phyloP scores from a whole-genome alignment of 2,113 vertebrate genomes.

The Anguilla japonica region DNA sequence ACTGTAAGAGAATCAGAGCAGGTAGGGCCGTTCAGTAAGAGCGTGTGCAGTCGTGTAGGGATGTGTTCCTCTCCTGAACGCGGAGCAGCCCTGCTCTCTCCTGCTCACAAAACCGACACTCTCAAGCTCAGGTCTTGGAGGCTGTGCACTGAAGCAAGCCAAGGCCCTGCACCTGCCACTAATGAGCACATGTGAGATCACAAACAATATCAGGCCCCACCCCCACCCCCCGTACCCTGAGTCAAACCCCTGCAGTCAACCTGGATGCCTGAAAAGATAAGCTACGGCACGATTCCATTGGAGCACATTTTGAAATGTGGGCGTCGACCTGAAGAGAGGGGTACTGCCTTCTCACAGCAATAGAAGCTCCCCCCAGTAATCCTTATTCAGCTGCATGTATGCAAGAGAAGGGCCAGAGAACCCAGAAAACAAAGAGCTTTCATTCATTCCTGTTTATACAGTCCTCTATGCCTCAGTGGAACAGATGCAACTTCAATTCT shows the following conservation, averaged over 20 bases:
- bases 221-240: constrained; percentile 18
- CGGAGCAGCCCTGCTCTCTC: neutral
- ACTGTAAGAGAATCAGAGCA: constrained; percentile 52
- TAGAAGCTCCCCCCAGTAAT: constrained; percentile 46
- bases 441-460: constrained; percentile 22
- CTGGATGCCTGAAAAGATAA: constrained; percentile 52
- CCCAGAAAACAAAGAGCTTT: constrained; percentile 34
- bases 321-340: constrained; percentile 42
- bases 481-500: neutral
- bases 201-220: constrained; percentile 28
- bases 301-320: constrained; percentile 60
- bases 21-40: neutral
- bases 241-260: constrained; percentile 38
- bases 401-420: neutral
- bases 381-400: constrained; percentile 46
- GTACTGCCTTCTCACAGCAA: constrained; percentile 49
- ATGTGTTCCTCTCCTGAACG: neutral
- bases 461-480: neutral
- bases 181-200: constrained; percentile 62
- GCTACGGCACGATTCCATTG: constrained; percentile 56
- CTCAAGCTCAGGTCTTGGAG: neutral
- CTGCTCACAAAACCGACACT: neutral
- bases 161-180: constrained; percentile 52
- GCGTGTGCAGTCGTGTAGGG: neutral
- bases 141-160: neutral